Percentiles rank a stretch among this genome's conserved stretches.
phyloP scores from a whole-genome alignment of 2,797 vertebrate genomes.

The Hipposideros larvatus region DNA sequence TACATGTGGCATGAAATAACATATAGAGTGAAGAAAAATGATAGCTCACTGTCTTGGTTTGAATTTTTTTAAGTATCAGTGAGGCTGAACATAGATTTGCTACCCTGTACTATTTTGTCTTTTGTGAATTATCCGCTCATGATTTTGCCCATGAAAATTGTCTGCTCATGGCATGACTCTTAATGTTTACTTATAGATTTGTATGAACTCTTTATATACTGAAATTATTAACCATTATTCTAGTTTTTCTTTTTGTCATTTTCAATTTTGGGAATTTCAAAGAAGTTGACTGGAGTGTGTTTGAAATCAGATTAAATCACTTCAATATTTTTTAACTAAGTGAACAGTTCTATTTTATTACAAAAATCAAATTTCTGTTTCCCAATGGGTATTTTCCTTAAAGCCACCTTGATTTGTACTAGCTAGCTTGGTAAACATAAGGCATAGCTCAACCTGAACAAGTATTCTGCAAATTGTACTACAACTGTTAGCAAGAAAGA shows the following conservation, averaged over 20 bases:
- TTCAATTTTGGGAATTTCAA: constrained; percentile 24
- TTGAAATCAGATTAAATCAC: constrained; percentile 33
- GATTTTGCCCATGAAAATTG: background rate
- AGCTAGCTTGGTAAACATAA: background rate
- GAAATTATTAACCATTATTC: background rate
- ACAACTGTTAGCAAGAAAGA: background rate
- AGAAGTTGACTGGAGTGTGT: background rate
- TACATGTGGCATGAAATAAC: background rate
- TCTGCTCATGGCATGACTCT: background rate
- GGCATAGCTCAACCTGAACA: background rate
- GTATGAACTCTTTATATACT: background rate
- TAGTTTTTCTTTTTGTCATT: background rate
- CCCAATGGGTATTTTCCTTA: background rate
- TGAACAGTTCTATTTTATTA: background rate
- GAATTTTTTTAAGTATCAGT: background rate
- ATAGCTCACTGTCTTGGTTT: background rate
- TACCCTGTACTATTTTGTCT: background rate
- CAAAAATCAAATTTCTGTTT: constrained; percentile 34
- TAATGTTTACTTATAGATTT: background rate
- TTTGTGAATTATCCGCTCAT: background rate
- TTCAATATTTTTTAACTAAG: background rate
- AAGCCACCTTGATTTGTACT: background rate
- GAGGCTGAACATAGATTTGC: background rate
- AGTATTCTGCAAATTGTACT: background rate
- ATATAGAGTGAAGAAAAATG: background rate